Evolutionary conservation across 2,888 invertebrate species (phyloP).

Genomic region (Trichopoda pennipes): DNA sequence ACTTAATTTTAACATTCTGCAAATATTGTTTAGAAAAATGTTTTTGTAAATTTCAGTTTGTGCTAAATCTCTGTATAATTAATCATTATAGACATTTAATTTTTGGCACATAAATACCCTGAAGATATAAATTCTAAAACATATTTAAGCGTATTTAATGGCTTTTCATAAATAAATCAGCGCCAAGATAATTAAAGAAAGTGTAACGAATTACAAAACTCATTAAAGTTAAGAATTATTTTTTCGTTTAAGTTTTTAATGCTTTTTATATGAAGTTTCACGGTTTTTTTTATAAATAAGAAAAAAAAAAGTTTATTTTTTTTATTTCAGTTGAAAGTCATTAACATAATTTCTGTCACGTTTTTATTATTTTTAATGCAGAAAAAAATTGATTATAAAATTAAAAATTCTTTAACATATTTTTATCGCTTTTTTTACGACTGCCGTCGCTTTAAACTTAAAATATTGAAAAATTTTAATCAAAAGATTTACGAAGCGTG

Average conservation of each 20-base stretch:
- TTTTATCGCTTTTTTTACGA: slow-evolving; percentile 19
- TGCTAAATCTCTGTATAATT: background rate
- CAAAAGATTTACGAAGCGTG: too few relatives aligned
- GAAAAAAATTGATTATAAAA: background rate
- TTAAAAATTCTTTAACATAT: slow-evolving; percentile 19
- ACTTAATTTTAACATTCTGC: too few relatives aligned
- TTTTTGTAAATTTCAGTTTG: background rate
- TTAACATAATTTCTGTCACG: slow-evolving; percentile 57
- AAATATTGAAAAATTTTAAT: too few relatives aligned
- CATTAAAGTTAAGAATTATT: slow-evolving; percentile 3
- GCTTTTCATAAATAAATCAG: background rate
- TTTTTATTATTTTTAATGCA: slow-evolving; percentile 21
- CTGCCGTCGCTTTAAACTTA: too few relatives aligned
- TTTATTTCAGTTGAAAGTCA: slow-evolving; percentile 11
- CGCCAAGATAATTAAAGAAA: slow-evolving; percentile 1
- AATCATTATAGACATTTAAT: background rate
- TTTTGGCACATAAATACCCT: background rate
- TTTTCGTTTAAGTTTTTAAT: background rate
- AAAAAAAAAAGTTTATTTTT: background rate
- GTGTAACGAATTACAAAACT: slow-evolving; percentile 19
- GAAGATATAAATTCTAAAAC: background rate
- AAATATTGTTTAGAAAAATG: too few relatives aligned
- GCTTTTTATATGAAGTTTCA: background rate
- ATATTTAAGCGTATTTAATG: background rate
- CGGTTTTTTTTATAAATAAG: background rate